Conservation (phyloP, 1,140 invertebrate species). For the Euglossa dilemma region DNA sequence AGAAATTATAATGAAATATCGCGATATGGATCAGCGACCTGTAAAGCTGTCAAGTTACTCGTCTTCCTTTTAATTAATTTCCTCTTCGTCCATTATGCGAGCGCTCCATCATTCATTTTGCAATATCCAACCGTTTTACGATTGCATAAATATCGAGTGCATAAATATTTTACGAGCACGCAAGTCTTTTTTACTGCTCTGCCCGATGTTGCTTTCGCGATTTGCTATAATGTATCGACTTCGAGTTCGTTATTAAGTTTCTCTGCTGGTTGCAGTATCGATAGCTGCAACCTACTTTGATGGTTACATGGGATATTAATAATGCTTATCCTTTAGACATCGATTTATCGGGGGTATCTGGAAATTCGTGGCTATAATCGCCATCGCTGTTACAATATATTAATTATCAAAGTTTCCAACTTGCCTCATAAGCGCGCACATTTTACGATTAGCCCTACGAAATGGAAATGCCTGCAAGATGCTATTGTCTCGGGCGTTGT, state of each 20-base stretch:
- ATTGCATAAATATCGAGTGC: background rate
- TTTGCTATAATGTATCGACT: background rate
- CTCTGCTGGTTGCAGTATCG: background rate
- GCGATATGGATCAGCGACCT: background rate
- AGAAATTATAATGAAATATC: no score
- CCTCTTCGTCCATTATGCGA: no score
- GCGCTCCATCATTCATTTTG: background rate
- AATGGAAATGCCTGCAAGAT: background rate
- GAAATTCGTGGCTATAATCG: background rate
- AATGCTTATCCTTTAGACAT: background rate
- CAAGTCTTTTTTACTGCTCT: background rate
- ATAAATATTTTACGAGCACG: conserved; percentile 26
- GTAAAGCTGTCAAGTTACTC: background rate
- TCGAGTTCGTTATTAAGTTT: conserved; percentile 22
- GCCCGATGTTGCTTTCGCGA: background rate
- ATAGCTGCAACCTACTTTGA: background rate
- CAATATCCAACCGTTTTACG: conserved; percentile 4
- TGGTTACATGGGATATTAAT: background rate
- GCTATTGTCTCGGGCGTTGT: background rate
- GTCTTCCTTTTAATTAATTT: conserved; percentile 1
- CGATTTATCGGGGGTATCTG: background rate
- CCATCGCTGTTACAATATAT: background rate
- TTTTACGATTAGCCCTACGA: background rate
- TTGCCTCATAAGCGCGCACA: background rate
- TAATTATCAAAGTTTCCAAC: background rate